These are phyloP conservation scores for Agrochola litura DNA, from an alignment of 2,888 invertebrate species.

Conservation along the genomic window DNA sequence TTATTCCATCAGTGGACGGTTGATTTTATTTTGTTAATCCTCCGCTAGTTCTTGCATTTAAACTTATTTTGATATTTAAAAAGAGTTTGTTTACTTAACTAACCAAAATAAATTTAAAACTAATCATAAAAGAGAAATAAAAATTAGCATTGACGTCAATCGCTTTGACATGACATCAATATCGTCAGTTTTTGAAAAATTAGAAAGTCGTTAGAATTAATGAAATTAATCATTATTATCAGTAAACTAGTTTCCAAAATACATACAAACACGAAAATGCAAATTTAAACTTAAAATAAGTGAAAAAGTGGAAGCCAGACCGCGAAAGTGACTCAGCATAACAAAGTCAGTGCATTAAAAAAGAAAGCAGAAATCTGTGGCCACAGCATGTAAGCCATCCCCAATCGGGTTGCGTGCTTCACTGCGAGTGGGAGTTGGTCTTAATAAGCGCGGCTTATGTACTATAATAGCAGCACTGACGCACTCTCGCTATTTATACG, in stretches of 20 bases:
- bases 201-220: slow-evolving; percentile 23
- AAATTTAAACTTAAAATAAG: background rate
- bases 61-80: background rate
- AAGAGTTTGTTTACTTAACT: background rate
- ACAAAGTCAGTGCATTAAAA: slow-evolving; percentile 33
- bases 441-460: slow-evolving; percentile 87
- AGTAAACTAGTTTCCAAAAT: background rate
- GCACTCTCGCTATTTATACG: slow-evolving; percentile 80
- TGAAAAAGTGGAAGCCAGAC: background rate
- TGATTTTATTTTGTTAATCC: no score
- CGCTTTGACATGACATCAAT: slow-evolving; percentile 29
- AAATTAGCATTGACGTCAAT: slow-evolving; percentile 44
- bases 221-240: background rate
- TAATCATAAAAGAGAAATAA: background rate
- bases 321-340: slow-evolving; percentile 1
- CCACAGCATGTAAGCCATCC: slow-evolving; percentile 75
- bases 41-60: background rate
- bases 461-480: slow-evolving; percentile 78
- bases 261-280: background rate
- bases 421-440: slow-evolving; percentile 86
- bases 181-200: background rate
- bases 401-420: slow-evolving; percentile 83
- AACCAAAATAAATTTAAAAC: background rate
- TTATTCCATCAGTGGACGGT: background rate
- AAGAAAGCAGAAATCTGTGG: slow-evolving; percentile 41